phyloP scores from a whole-genome alignment of 2,797 vertebrate species.

The Pantherophis alleghaniensis region DNA sequence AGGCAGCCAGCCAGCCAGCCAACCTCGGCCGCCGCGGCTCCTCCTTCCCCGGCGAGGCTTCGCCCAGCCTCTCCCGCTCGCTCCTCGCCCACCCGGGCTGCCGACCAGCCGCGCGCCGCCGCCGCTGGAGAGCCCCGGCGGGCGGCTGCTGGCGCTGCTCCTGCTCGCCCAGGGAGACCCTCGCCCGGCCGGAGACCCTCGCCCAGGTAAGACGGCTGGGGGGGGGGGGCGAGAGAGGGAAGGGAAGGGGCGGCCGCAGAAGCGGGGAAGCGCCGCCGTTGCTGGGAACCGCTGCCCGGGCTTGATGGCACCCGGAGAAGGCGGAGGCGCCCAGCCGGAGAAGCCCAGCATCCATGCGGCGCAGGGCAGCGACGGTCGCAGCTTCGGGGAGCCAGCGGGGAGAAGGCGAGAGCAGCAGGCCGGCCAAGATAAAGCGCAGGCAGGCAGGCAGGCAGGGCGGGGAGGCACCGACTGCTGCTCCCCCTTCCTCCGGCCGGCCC shows the following conservation, averaged over 20 bases:
- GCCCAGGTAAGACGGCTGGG: neutral
- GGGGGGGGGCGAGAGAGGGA: neutral
- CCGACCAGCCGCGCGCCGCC: conserved; percentile 26
- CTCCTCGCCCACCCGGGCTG: conserved; percentile 5
- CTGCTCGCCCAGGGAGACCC: conserved; percentile 17
- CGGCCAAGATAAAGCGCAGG: neutral
- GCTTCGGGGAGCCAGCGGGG: neutral
- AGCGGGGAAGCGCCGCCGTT: no score
- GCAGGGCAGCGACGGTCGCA: neutral
- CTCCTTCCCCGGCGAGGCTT: neutral
- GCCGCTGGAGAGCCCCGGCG: conserved; percentile 52
- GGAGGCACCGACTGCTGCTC: neutral
- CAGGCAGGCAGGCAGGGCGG: neutral
- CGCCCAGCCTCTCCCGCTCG: conserved; percentile 38
- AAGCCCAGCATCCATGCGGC: neutral
- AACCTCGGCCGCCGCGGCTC: neutral
- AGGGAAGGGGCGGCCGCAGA: neutral
- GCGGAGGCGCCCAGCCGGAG: neutral
- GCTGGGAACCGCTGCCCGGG: conserved; percentile 60
- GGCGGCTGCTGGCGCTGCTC: conserved; percentile 31
- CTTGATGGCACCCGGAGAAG: neutral
- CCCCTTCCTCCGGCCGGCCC: neutral
- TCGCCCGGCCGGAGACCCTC: neutral
- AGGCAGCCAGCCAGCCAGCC: conserved; percentile 26
- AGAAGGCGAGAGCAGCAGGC: neutral